These are phyloP conservation scores for Polymixis lichenea DNA, from an alignment of 2,888 invertebrate species.

Conservation along the genomic window DNA sequence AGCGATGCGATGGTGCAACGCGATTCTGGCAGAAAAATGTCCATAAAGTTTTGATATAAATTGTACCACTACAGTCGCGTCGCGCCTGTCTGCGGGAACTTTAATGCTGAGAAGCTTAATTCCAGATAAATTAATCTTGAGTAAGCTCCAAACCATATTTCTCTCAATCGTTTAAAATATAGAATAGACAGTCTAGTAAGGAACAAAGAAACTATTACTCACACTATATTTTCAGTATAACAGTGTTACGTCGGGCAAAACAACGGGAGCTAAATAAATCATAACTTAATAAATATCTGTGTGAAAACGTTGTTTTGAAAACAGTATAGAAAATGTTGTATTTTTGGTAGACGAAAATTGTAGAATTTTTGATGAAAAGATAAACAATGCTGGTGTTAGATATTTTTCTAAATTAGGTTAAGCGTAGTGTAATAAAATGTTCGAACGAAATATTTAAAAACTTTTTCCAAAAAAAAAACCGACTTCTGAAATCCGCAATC, in stretches of 20 bases:
- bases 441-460: not conserved
- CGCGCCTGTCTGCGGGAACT: too few relatives aligned
- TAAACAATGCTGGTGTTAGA: too few relatives aligned
- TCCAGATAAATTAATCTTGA: conserved; percentile 6
- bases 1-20: too few relatives aligned
- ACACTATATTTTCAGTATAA: conserved; percentile 21
- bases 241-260: not conserved
- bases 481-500: too few relatives aligned
- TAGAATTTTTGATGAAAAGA: not conserved
- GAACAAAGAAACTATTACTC: conserved; percentile 36
- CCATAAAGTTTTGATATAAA: too few relatives aligned
- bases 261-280: conserved; percentile 30
- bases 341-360: not conserved
- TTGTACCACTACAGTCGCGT: too few relatives aligned
- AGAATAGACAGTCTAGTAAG: not conserved
- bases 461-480: too few relatives aligned
- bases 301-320: conserved; percentile 4
- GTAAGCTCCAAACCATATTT: conserved; percentile 14
- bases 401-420: not conserved
- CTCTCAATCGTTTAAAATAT: conserved; percentile 3
- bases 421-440: not conserved
- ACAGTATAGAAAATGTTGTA: not conserved
- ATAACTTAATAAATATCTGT: conserved; percentile 19
- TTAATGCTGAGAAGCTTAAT: not conserved
- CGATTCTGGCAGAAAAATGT: too few relatives aligned